Conservation (phyloP, 2,797 vertebrate species). For the Zenarchopterus dispar region DNA sequence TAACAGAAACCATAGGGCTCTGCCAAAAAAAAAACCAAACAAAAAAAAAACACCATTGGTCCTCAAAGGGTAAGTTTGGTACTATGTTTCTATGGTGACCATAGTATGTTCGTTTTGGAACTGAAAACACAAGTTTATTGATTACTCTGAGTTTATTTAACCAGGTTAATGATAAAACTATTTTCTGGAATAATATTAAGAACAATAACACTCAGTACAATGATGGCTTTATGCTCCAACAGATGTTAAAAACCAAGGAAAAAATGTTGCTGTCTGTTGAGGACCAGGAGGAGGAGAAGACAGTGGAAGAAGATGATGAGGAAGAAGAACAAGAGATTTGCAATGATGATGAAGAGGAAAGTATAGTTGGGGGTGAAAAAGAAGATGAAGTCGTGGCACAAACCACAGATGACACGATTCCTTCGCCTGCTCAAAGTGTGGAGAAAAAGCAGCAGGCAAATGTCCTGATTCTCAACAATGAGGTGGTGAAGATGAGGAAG, state of each 20-base stretch:
- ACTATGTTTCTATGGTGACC: too few relatives aligned
- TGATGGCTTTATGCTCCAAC: constrained; percentile 19
- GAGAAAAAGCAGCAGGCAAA: constrained; percentile 53
- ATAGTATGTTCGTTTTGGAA: too few relatives aligned
- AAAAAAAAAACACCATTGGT: too few relatives aligned
- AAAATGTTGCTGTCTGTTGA: constrained; percentile 19
- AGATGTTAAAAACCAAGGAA: constrained; percentile 54
- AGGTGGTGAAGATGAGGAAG: constrained; percentile 96
- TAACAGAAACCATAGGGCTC: too few relatives aligned
- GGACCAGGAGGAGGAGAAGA: constrained; percentile 11
- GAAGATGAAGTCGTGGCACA: neutral
- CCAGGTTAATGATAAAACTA: too few relatives aligned
- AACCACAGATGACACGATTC: neutral
- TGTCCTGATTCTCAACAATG: constrained; percentile 81
- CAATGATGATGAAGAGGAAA: constrained; percentile 50
- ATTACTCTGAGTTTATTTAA: too few relatives aligned
- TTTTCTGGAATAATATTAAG: too few relatives aligned
- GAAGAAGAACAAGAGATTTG: neutral
- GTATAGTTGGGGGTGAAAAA: constrained; percentile 5
- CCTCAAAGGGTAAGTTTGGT: too few relatives aligned
- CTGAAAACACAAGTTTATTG: too few relatives aligned
- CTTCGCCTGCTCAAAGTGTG: neutral
- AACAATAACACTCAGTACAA: too few relatives aligned
- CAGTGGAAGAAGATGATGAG: neutral
- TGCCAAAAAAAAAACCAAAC: too few relatives aligned